phyloP scores from a whole-genome alignment of 2,113 vertebrate genomes.

The Pycnonotus jocosus region DNA sequence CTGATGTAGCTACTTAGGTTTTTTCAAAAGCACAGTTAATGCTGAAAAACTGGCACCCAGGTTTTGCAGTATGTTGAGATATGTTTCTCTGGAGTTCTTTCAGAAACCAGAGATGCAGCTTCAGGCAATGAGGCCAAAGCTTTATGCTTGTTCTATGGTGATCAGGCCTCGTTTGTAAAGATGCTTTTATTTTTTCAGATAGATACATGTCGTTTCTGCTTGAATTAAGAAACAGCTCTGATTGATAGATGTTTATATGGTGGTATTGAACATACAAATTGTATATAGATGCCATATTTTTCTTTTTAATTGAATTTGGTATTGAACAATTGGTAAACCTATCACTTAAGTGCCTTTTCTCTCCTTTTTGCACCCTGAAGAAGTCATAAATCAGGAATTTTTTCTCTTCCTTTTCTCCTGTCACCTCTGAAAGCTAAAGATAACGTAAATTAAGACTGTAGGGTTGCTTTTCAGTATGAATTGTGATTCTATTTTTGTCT shows the following conservation, averaged over 20 bases:
- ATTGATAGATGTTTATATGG: neutral
- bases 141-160: neutral
- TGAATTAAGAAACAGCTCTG: neutral
- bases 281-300: neutral
- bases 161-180: neutral
- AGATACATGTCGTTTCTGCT: neutral
- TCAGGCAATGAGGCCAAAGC: neutral
- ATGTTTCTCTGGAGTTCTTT: neutral
- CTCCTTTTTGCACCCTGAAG: neutral
- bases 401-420: neutral
- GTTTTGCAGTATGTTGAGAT: neutral
- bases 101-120: neutral
- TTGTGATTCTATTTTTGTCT: neutral
- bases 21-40: neutral
- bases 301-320: neutral
- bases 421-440: neutral
- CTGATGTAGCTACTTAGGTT: neutral
- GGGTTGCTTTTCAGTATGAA: rapidly evolving
- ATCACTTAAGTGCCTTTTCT: neutral
- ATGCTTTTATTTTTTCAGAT: neutral
- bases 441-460: neutral
- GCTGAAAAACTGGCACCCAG: neutral
- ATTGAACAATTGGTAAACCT: neutral
- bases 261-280: neutral
- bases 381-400: neutral